Evolutionary conservation across 2,797 vertebrate genomes (phyloP).

Genomic region (Dendrocincla fuliginosa): DNA sequence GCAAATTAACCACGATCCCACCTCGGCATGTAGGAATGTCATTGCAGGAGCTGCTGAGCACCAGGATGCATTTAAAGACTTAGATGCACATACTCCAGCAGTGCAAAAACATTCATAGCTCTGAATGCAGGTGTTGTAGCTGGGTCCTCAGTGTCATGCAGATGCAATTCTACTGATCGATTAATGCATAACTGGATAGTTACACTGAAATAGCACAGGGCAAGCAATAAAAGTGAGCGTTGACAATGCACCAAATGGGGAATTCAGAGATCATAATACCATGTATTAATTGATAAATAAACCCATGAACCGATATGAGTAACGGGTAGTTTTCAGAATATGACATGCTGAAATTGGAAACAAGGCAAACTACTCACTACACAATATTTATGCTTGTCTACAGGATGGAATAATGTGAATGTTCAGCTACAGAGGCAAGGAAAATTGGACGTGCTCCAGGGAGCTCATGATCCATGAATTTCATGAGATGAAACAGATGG

Average conservation of each 20-base stretch:
- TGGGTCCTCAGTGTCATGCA: background rate
- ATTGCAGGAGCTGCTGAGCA: background rate
- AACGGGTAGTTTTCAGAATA: background rate
- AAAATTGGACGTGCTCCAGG: slow-evolving; percentile 32
- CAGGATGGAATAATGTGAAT: background rate
- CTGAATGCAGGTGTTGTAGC: background rate
- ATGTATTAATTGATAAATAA: slow-evolving; percentile 23
- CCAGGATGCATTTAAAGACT: background rate
- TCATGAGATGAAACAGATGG: slow-evolving; percentile 64
- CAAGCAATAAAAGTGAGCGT: rapidly evolving
- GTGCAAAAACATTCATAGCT: background rate
- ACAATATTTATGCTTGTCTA: slow-evolving; percentile 32
- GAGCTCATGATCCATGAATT: slow-evolving; percentile 54
- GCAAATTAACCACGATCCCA: background rate
- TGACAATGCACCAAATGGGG: background rate
- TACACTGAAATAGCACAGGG: background rate
- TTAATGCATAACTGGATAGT: background rate
- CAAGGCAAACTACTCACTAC: slow-evolving; percentile 11
- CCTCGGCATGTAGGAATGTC: background rate
- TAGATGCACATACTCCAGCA: background rate
- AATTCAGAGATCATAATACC: background rate
- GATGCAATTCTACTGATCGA: background rate
- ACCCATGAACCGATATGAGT: background rate
- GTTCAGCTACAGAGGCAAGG: slow-evolving; percentile 24
- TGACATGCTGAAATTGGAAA: background rate